Conservation (phyloP, 2,888 invertebrate species). For the Ormyrus pomaceus region DNA sequence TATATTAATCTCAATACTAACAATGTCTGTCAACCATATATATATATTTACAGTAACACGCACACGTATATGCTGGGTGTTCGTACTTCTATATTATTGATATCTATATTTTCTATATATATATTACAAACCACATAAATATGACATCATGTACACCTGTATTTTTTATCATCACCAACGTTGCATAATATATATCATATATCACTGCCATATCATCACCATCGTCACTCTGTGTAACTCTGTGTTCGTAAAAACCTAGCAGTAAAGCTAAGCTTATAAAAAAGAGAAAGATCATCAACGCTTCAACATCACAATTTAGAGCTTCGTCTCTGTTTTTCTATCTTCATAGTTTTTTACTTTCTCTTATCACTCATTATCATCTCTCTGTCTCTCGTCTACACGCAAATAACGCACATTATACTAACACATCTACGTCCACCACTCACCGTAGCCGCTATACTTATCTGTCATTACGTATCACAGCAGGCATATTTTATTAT, state of each 20-base stretch:
- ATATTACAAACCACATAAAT: slow-evolving; percentile 41
- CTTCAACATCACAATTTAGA: slow-evolving; percentile 14
- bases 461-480: slow-evolving; percentile 45
- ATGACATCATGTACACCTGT: not conserved
- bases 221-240: not conserved
- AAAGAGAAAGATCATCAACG: not conserved
- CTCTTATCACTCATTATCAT: slow-evolving; percentile 41
- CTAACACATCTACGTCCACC: not conserved
- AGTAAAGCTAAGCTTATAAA: not conserved
- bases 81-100: slow-evolving; percentile 62
- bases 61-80: slow-evolving; percentile 66
- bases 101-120: slow-evolving; percentile 56
- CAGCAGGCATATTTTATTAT: slow-evolving; percentile 45
- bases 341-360: not conserved
- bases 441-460: slow-evolving; percentile 26
- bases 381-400: slow-evolving; percentile 17
- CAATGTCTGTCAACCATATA: slow-evolving; percentile 24
- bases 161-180: slow-evolving; percentile 7
- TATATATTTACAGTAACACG: slow-evolving; percentile 64
- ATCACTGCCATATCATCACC: slow-evolving; percentile 10
- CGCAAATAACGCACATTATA: not conserved
- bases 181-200: slow-evolving; percentile 1
- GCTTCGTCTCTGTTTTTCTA: slow-evolving; percentile 18
- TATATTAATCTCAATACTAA: not conserved
- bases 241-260: not conserved